Base-by-base conservation (phyloP, 2,113 vertebrate genomes). In the Poecilia latipinna region DNA sequence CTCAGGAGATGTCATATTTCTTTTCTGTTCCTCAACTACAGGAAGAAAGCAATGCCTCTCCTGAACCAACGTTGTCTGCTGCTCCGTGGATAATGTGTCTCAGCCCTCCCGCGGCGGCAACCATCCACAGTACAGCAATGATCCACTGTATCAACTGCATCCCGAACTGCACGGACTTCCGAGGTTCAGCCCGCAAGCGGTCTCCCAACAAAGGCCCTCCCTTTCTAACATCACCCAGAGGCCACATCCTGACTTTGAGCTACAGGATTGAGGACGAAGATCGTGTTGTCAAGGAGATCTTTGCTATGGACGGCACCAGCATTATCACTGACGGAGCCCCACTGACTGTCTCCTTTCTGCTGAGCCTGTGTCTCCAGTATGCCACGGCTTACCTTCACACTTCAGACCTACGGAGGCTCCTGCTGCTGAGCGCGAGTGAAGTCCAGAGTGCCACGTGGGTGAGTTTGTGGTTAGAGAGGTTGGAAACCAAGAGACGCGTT, bases 391-490 rank as follows among this genome's bases (percentile, higher is more conserved):
- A 75, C 57, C 92, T 91, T 57, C 84, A 82, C 2, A 89, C 84
- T 3, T 83, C 93, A 3, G 90, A 93, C 65, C 89, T 95, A 13
- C 91, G 95, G 22, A 85, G 91, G 24, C 92, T 96, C 15, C 86
- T 96, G 72, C 85, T 96, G 69, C 89, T 88, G 1, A 90, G 92
- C 17, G 93, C 95, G 28, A 88, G 86, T n/a, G 70, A 86, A 71
- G 87, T 95, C 54, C 94, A 96, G 84, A 90, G 72, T 3, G 73
- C 75, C 8, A 75, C 94, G 65, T 94, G 94, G 94, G 95, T 96
- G 80, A 94, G 93, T 79, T 37, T 51, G n/a, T 29, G 31, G 1
- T 3, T 8, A 35, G 8, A 61, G 12, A 70, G 7, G 12, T 57
- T n/a, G 17, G 51, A 57, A 57, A 57, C 17, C 17, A 19, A 17